Conservation (phyloP, 2,888 invertebrate species). For the Caenorhabditis afra region DNA sequence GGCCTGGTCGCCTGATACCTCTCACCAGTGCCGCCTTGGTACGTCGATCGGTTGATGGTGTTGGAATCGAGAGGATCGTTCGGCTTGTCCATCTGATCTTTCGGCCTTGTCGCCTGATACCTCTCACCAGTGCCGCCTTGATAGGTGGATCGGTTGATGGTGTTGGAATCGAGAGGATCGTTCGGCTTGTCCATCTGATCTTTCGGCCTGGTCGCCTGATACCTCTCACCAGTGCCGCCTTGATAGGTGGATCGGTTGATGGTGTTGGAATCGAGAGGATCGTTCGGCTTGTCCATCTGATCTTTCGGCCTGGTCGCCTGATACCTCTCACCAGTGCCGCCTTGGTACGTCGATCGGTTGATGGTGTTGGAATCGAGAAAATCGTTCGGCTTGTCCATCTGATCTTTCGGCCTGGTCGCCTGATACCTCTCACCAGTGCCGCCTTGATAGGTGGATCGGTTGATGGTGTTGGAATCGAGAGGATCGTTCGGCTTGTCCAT, state of each 20-base stretch:
- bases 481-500: conserved; percentile 25
- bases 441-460: conserved; percentile 31
- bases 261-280: conserved; percentile 20
- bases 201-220: conserved; percentile 19
- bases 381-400: conserved; percentile 20
- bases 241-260: conserved; percentile 34
- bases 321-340: conserved; percentile 25
- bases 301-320: conserved; percentile 26
- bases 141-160: conserved; percentile 31
- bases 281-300: conserved; percentile 17
- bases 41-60: conserved; percentile 29
- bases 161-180: conserved; percentile 19
- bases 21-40: conserved; percentile 33
- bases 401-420: conserved; percentile 24
- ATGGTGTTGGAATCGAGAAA: conserved; percentile 19
- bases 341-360: conserved; percentile 33
- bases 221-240: conserved; percentile 30
- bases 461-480: conserved; percentile 25
- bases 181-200: conserved; percentile 21
- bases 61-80: conserved; percentile 17
- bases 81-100: conserved; percentile 23
- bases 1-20: conserved; percentile 22
- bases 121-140: conserved; percentile 32
- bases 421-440: conserved; percentile 25
- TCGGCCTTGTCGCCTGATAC: conserved; percentile 19